These are phyloP conservation scores for Ptilonorhynchus violaceus DNA, from an alignment of 2,113 vertebrate species.

Conservation along the genomic window DNA sequence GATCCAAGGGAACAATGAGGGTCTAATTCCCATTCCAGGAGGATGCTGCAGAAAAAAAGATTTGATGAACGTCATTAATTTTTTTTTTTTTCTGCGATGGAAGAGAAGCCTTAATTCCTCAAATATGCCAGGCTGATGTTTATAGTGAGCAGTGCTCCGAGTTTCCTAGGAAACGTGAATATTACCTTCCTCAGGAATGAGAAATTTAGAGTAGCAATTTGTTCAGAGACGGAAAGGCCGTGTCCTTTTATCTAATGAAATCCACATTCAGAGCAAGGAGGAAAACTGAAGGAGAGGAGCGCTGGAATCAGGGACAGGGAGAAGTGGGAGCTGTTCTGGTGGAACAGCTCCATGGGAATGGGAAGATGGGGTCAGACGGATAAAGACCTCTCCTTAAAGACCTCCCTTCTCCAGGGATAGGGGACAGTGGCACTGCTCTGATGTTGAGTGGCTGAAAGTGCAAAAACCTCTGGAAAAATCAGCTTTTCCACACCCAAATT, in stretches of 20 bases:
- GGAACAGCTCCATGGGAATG: not conserved
- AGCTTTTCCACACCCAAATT: not conserved
- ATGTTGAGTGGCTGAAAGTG: not conserved
- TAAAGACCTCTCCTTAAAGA: not conserved
- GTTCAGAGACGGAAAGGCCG: not conserved
- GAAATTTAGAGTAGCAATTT: not conserved
- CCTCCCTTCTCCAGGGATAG: not conserved
- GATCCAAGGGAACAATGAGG: not conserved
- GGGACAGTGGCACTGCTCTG: not conserved
- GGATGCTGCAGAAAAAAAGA: not conserved
- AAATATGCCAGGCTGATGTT: not conserved
- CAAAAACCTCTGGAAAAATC: not conserved
- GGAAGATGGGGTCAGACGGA: not conserved
- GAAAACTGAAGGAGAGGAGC: not conserved
- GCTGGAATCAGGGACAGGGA: not conserved
- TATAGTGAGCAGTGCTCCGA: not conserved
- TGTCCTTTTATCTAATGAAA: not conserved
- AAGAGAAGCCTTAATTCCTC: not conserved
- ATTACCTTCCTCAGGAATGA: not conserved
- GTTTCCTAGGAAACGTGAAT: conserved; percentile 8
- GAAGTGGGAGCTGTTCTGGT: not conserved
- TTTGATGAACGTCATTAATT: not conserved
- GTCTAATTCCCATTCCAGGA: not conserved
- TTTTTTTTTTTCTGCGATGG: not conserved
- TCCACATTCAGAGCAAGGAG: not conserved